Evolutionary conservation across 2,113 vertebrate genomes (phyloP), one percentile per base, ranked within the genome.

Genomic region (Dromiciops gliroides): DNA sequence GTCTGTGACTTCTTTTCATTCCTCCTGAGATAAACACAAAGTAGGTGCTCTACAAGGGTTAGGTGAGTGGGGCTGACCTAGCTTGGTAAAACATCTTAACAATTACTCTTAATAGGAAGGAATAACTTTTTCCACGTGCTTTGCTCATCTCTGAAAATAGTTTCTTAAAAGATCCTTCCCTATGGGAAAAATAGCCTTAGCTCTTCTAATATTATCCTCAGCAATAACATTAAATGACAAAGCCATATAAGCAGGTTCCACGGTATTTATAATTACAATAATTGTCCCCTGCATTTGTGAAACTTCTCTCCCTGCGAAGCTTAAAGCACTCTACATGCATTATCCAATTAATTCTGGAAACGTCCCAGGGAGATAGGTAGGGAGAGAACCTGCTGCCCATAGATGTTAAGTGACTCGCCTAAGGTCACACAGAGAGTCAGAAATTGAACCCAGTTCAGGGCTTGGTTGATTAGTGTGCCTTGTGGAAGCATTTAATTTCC

Each of bases 301-400:
- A 89, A 67, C 24, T 88, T 26, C 93, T 96, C 67, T 96, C 94
- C 93, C 95, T 94, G 94, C 91, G 93, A 96, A 98, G 96, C 95
- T 96, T 92, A 91, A 53, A 94, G 94, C 91, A 93, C 93, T 98
- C 91, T 56, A 47, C 50, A 93, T 96, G 28, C 93, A 94, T 97
- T 94, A 97, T 96, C 93, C 95, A 97, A 96, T 97, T 96, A 97
- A 90, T 96, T 97, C 95, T 94, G 94, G 96, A 95, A 90, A 44
- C 24, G 89, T 94, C 92, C 3, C 0, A 90, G 95, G 51, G 92
- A 96, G 93, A 93, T 95, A 97, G 97, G 92, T 89, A 95, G 93
- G 94, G 89, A 50, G 89, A 83, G 47, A 90, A 47, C 47, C 75
- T 48, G 22, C 0, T 16, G 93, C 48, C 31, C 52, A 0, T 25